These are phyloP conservation scores for Dolichopus griseipennis DNA, from an alignment of 2,888 invertebrate species.

Conservation along the genomic window DNA sequence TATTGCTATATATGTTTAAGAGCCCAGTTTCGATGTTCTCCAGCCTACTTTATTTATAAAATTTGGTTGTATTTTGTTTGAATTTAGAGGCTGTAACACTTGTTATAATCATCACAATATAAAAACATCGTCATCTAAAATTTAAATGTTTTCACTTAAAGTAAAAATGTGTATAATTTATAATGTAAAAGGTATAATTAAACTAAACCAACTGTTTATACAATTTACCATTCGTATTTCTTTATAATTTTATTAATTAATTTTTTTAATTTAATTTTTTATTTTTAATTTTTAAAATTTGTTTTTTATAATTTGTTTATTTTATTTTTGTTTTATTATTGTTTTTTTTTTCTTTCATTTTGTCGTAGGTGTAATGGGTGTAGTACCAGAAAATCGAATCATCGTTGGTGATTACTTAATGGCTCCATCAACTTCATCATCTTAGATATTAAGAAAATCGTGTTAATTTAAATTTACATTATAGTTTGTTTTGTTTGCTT, in stretches of 20 bases:
- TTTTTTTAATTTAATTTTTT: slow-evolving; percentile 21
- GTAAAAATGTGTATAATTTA: no score
- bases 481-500: slow-evolving; percentile 1
- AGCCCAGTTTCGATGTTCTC: no score
- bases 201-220: no score
- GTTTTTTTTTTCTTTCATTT: neutral
- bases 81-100: no score
- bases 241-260: slow-evolving; percentile 10
- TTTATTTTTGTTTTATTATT: slow-evolving; percentile 17
- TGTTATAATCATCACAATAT: no score
- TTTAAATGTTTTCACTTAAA: no score
- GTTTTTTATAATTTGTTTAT: slow-evolving; percentile 17
- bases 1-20: no score
- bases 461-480: no score
- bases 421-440: slow-evolving; percentile 46
- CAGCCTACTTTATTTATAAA: no score
- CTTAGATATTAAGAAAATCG: slow-evolving; percentile 20
- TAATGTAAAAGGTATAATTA: no score
- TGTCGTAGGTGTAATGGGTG: slow-evolving; percentile 48
- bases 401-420: slow-evolving; percentile 56
- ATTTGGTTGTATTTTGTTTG: no score
- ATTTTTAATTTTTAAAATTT: slow-evolving; percentile 7
- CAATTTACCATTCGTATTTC: neutral
- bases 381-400: slow-evolving; percentile 56
- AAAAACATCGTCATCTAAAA: no score